Conservation (phyloP, 2,888 invertebrate species). For the Phytoseiulus persimilis region DNA sequence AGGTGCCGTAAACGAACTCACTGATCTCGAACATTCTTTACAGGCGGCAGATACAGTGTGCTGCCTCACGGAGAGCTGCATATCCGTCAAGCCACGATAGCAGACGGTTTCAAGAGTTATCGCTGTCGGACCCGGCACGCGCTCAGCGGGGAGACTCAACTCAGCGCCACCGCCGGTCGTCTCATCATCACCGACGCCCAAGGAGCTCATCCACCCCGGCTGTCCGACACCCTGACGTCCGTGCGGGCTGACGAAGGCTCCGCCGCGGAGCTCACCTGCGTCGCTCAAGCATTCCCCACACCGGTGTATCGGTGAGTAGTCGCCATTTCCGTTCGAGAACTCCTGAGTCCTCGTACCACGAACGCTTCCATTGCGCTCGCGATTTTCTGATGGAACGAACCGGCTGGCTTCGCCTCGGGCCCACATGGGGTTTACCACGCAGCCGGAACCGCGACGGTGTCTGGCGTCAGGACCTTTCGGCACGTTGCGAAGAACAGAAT, state of each 20-base stretch:
- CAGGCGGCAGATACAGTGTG: constrained; percentile 49
- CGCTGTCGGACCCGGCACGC: constrained; percentile 49
- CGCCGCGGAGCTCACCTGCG: constrained; percentile 56
- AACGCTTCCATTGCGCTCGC: background rate
- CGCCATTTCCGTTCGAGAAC: background rate
- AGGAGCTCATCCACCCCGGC: constrained; percentile 43
- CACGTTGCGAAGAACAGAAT: too few relatives aligned
- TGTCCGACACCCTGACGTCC: constrained; percentile 43
- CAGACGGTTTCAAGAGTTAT: constrained; percentile 48
- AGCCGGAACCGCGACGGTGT: too few relatives aligned
- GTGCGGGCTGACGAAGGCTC: constrained; percentile 44
- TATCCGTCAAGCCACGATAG: constrained; percentile 48
- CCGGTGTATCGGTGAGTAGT: constrained; percentile 62
- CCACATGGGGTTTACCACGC: too few relatives aligned
- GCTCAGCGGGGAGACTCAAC: constrained; percentile 48
- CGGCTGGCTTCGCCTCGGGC: too few relatives aligned
- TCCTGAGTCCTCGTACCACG: background rate
- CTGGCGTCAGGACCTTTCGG: too few relatives aligned
- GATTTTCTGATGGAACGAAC: too few relatives aligned
- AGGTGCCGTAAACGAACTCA: too few relatives aligned
- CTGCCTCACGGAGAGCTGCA: constrained; percentile 49
- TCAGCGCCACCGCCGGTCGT: constrained; percentile 48
- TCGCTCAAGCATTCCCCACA: constrained; percentile 65
- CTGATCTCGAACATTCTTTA: background rate
- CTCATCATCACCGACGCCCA: constrained; percentile 44